A percentile compares a stretch with the other conserved stretches of the same genome.
These are phyloP conservation scores for Platycheirus rosarum DNA, from an alignment of 2,888 invertebrate species.

Conservation along the genomic window DNA sequence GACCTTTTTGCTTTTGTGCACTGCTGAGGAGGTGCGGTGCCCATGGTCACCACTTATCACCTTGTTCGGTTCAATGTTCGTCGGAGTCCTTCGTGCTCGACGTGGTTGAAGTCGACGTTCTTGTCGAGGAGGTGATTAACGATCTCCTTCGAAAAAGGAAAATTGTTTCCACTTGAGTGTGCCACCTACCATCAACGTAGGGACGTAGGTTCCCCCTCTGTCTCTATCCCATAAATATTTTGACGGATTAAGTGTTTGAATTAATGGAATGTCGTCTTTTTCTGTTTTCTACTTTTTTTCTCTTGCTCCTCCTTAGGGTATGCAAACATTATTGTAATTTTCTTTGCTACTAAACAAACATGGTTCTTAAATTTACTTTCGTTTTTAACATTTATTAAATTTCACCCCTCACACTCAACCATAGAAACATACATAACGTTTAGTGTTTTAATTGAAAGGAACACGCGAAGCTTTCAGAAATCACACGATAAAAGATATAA, in stretches of 20 bases:
- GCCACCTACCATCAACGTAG: neutral
- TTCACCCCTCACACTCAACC: neutral
- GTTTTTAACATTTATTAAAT: slow-evolving; percentile 19
- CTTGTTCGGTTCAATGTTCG: slow-evolving; percentile 55
- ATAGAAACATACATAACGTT: slow-evolving; percentile 21
- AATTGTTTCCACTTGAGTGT: slow-evolving; percentile 66
- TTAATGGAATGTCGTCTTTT: slow-evolving; percentile 48
- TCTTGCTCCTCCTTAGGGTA: slow-evolving; percentile 16
- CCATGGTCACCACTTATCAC: slow-evolving; percentile 53
- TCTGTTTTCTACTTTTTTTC: too few relatives aligned
- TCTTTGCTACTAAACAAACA: slow-evolving; percentile 25
- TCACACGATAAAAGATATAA: slow-evolving; percentile 44
- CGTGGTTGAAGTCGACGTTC: slow-evolving; percentile 10
- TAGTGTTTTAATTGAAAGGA: slow-evolving; percentile 59
- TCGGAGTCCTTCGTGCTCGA: slow-evolving; percentile 19
- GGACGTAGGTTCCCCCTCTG: neutral
- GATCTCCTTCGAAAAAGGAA: slow-evolving; percentile 56
- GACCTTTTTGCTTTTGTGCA: too few relatives aligned
- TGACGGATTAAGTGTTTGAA: slow-evolving; percentile 64
- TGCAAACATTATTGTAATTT: slow-evolving; percentile 63
- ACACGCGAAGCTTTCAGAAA: slow-evolving; percentile 44
- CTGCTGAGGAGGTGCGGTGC: too few relatives aligned
- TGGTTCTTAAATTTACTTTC: slow-evolving; percentile 39
- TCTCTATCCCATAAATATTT: slow-evolving; percentile 9
- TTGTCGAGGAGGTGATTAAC: slow-evolving; percentile 59